Conservation (phyloP, 2,113 vertebrate genomes). For the Mormoops blainvillei region DNA sequence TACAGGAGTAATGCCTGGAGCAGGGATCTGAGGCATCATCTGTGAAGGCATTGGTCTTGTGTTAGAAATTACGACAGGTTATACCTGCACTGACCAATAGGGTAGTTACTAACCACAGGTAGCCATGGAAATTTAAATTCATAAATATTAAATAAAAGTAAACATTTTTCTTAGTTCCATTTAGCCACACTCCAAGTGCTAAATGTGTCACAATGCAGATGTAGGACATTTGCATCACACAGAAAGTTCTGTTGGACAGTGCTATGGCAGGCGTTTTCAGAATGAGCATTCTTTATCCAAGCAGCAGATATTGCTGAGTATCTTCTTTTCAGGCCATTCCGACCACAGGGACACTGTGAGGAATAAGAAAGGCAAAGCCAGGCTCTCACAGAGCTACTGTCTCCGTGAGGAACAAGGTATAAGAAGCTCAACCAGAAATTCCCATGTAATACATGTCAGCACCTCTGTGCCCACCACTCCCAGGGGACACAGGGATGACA, state of each 20-base stretch:
- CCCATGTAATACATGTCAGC: background rate
- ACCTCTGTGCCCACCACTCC: background rate
- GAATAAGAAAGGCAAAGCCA: background rate
- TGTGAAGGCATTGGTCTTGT: accelerated
- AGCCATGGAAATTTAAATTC: background rate
- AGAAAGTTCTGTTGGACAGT: background rate
- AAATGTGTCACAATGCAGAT: background rate
- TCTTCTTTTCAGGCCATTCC: background rate
- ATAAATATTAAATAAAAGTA: background rate
- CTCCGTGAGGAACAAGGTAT: background rate
- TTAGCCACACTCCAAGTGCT: background rate
- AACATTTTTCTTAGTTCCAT: background rate
- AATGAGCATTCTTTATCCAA: background rate
- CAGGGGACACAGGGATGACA: background rate
- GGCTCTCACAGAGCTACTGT: background rate
- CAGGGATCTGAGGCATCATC: background rate
- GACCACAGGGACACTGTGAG: background rate
- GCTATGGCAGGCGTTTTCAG: background rate
- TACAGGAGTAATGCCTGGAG: background rate
- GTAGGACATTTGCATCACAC: background rate
- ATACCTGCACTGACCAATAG: background rate
- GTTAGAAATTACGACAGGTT: background rate
- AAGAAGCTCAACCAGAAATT: background rate
- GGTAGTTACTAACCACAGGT: background rate
- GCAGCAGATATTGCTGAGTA: background rate